phyloP scores from a whole-genome alignment of 2,888 invertebrate genomes.

The Clitarchus hookeri region DNA sequence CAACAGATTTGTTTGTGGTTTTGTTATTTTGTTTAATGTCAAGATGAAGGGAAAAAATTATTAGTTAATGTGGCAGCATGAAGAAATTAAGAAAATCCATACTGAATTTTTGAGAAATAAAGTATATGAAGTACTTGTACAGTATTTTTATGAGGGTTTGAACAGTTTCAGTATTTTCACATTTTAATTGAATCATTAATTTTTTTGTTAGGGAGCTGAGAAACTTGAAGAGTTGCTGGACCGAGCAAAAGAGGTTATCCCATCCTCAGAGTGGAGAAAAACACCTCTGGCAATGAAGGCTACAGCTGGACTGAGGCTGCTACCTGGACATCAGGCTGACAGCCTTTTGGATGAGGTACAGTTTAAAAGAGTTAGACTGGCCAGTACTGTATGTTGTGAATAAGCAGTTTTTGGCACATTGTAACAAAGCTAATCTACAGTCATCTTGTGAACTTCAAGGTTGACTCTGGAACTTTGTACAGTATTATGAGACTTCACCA shows the following conservation, averaged over 20 bases:
- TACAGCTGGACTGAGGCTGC: conserved; percentile 85
- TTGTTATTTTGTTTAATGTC: too few relatives aligned
- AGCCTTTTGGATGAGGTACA: conserved; percentile 71
- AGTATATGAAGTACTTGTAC: background rate
- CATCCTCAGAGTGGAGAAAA: conserved; percentile 68
- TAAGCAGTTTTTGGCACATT: too few relatives aligned
- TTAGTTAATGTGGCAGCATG: too few relatives aligned
- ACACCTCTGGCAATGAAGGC: conserved; percentile 90
- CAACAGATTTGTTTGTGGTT: too few relatives aligned
- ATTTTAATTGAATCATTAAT: conserved; percentile 21
- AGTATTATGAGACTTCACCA: too few relatives aligned
- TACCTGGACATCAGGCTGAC: conserved; percentile 69
- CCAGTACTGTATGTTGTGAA: too few relatives aligned
- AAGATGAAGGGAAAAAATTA: too few relatives aligned
- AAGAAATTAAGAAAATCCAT: too few relatives aligned
- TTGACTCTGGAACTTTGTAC: too few relatives aligned
- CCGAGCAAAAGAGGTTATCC: conserved; percentile 78
- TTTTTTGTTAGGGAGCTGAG: conserved; percentile 66
- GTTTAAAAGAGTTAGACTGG: background rate
- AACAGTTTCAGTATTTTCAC: background rate
- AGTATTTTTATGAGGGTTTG: conserved; percentile 10
- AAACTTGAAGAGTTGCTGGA: conserved; percentile 74
- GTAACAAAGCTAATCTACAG: too few relatives aligned
- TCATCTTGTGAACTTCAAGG: too few relatives aligned
- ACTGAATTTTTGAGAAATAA: too few relatives aligned